Percentiles rank a stretch among this genome's conserved stretches.
phyloP scores from a whole-genome alignment of 2,888 invertebrate genomes.

The Acronicta psi region DNA sequence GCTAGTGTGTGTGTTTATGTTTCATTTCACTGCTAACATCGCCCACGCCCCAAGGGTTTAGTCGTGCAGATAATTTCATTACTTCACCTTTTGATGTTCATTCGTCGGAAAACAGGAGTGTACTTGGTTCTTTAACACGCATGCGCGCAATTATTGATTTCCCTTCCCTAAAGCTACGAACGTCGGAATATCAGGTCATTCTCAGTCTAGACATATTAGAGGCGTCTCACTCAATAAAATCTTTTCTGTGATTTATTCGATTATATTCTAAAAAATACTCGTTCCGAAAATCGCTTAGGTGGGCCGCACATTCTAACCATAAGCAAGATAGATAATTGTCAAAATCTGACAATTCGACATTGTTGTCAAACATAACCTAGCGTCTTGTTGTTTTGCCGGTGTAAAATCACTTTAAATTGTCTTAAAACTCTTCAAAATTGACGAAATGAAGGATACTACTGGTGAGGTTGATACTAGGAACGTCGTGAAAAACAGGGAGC shows the following conservation, averaged over 20 bases:
- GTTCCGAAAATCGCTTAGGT: neutral
- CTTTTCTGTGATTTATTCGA: conserved; percentile 13
- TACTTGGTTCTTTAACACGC: conserved; percentile 48
- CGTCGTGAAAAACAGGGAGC: conserved; percentile 95
- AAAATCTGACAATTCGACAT: conserved; percentile 6
- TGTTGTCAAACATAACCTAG: conserved; percentile 62
- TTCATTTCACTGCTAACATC: neutral
- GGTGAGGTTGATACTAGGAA: conserved; percentile 91
- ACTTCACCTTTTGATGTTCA: conserved; percentile 36
- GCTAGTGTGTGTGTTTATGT: neutral
- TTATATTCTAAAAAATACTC: neutral
- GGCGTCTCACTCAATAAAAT: conserved; percentile 10
- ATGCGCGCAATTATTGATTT: conserved; percentile 67
- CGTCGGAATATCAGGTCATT: conserved; percentile 4
- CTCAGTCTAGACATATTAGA: conserved; percentile 15
- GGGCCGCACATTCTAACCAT: conserved; percentile 28
- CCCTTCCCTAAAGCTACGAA: conserved; percentile 3
- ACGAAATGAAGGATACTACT: conserved; percentile 79
- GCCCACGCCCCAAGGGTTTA: neutral
- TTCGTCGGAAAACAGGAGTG: neutral
- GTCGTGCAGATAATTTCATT: conserved; percentile 26
- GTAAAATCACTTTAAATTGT: neutral
- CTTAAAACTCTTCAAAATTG: conserved; percentile 18
- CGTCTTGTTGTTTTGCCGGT: conserved; percentile 53
- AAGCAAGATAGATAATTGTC: conserved; percentile 52